Percentiles rank a stretch among this genome's conserved stretches.
These are phyloP conservation scores for Hippocampus mohnikei DNA, from an alignment of 2,113 vertebrate genomes.

Conservation along the genomic window DNA sequence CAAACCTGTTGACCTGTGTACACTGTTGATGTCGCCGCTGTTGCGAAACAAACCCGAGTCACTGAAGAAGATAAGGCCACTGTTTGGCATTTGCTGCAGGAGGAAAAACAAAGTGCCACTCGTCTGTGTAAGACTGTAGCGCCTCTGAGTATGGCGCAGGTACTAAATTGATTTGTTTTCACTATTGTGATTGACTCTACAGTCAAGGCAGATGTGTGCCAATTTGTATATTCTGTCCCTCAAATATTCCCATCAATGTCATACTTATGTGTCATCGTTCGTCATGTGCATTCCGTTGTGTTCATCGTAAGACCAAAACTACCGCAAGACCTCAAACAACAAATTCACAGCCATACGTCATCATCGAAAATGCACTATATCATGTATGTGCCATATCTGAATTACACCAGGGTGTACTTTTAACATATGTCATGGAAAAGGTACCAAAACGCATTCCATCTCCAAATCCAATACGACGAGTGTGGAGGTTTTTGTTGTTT, in stretches of 20 bases:
- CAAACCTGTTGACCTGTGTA: slow-evolving; percentile 18
- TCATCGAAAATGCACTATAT: neutral
- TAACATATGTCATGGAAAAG: neutral
- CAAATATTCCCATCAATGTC: slow-evolving; percentile 40
- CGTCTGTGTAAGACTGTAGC: slow-evolving; percentile 18
- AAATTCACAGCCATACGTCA: slow-evolving; percentile 4
- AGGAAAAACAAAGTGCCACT: slow-evolving; percentile 20
- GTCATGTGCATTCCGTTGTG: slow-evolving; percentile 17
- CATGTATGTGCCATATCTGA: neutral
- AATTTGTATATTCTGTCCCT: neutral
- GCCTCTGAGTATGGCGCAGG: neutral
- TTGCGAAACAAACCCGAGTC: slow-evolving; percentile 23
- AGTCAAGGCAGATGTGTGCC: neutral
- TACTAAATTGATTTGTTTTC: neutral
- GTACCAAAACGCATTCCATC: neutral
- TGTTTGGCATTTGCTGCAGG: slow-evolving; percentile 16
- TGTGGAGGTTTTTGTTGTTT: neutral
- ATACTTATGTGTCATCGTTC: neutral
- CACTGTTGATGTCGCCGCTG: slow-evolving; percentile 25
- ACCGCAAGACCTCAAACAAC: slow-evolving; percentile 9
- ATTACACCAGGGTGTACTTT: neutral
- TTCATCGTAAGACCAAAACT: slow-evolving; percentile 20
- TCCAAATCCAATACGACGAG: neutral
- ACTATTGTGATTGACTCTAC: neutral
- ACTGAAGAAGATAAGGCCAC: slow-evolving; percentile 20